Evolutionary conservation across 2,797 vertebrate genomes (phyloP), one percentile per base, ranked within the genome.

Genomic region (Enteromius paludinosus): DNA sequence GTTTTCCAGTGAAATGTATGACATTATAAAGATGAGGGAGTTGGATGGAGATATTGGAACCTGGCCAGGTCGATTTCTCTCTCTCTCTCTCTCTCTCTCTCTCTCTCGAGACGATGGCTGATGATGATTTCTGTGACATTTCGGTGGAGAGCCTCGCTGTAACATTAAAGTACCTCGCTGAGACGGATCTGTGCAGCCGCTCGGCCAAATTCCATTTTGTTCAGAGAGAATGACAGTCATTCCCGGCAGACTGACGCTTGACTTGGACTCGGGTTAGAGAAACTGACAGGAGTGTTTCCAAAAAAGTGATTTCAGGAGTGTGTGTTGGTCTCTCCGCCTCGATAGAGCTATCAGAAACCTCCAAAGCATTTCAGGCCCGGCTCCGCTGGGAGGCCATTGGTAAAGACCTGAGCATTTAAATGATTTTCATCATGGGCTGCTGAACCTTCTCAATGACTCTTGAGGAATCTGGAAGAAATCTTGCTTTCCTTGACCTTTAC

Each of bases 21-120:
- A 83, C 79, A 84, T 87, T 87, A 84, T 66, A 84, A 81, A 78
- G 79, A 81, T 83, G 76, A 84, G 43, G 35, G 45, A 69, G 64
- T 45, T 18, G 52, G 69, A 81, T 18, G n/a, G 62, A 74, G 45
- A 43, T n/a, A 49, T 56, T 66, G 70, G 68, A 85, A 77, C 68
- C 4, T 52, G 47, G 25, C 43, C 74, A 62, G 81, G 62, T 81
- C 81, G 30, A 54, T 79, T 76, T 86, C 49, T 49, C 28, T 66
- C 62, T 68, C 64, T 66, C 43, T 66, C 61, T 33, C 61, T 33
- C 30, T 33, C 30, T 64, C 61, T 30, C 59, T 28, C 59, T 17
- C 61, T 64, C 10, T 61, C 56, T 28, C 23, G 76, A 66, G 78
- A 70, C 18, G 38, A 61, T 30, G 0, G 56, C 3, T 73, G 59